These are phyloP conservation scores for Philantomba maxwellii DNA, from an alignment of 2,113 vertebrate genomes.

Conservation along the genomic window DNA sequence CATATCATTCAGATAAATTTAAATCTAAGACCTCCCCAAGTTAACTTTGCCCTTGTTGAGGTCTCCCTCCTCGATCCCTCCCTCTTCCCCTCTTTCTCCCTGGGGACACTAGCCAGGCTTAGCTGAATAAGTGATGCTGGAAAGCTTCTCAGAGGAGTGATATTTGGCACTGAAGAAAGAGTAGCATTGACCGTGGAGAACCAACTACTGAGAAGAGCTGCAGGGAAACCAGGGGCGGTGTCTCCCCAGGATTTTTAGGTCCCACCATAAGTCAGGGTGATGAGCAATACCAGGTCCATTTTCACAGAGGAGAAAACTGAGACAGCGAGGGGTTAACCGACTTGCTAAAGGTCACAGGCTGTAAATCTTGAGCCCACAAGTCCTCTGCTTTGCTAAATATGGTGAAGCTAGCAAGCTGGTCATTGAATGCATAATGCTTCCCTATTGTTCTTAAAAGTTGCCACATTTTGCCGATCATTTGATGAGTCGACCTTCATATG, in stretches of 20 bases:
- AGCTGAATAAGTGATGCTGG: neutral
- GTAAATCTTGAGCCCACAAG: neutral
- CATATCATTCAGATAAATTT: neutral
- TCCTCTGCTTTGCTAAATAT: neutral
- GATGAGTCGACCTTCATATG: neutral
- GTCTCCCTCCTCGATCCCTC: neutral
- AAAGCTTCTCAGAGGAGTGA: neutral
- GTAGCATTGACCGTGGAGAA: fast-evolving
- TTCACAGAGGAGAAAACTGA: neutral
- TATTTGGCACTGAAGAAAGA: neutral
- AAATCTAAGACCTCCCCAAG: neutral
- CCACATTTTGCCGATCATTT: neutral
- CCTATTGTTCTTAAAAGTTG: neutral
- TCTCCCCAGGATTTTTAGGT: neutral
- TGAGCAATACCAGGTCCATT: neutral
- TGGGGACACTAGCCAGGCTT: neutral
- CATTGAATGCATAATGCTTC: neutral
- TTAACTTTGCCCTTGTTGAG: neutral
- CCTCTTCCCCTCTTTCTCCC: neutral
- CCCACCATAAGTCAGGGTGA: neutral
- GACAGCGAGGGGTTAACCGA: neutral
- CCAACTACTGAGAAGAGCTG: neutral
- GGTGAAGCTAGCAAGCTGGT: neutral
- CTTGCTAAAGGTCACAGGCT: neutral
- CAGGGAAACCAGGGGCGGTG: neutral